phyloP scores from a whole-genome alignment of 2,888 invertebrate species.

The Philereme vetulata region DNA sequence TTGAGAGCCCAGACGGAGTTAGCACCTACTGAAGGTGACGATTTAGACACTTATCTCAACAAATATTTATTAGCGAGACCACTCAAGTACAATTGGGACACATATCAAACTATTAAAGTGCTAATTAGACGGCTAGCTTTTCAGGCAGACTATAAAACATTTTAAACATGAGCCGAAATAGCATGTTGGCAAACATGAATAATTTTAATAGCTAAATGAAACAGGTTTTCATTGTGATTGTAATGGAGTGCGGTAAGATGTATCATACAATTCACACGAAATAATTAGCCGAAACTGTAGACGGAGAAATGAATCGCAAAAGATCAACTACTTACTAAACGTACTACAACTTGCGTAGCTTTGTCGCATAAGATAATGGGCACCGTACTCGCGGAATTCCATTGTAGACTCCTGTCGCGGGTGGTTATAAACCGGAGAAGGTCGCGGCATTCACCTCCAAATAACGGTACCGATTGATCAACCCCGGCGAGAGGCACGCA shows the following conservation, averaged over 20 bases:
- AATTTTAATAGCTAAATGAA: constrained; percentile 23
- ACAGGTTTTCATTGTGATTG: constrained; percentile 27
- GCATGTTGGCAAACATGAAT: constrained; percentile 25
- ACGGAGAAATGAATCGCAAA: constrained; percentile 11
- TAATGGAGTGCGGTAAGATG: constrained; percentile 31
- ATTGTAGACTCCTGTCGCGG: constrained; percentile 36
- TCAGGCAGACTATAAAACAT: constrained; percentile 14
- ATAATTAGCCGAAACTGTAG: constrained; percentile 27
- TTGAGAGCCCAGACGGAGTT: constrained; percentile 2
- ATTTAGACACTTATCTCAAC: constrained; percentile 32
- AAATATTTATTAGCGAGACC: constrained; percentile 29
- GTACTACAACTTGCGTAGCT: neutral
- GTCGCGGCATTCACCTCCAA: constrained; percentile 56
- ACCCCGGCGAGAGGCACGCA: constrained; percentile 51
- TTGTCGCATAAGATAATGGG: constrained; percentile 1
- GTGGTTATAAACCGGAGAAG: constrained; percentile 46
- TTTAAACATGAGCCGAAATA: constrained; percentile 2
- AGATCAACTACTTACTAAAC: too few species aligned
- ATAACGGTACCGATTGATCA: constrained; percentile 47
- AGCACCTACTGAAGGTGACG: constrained; percentile 23
- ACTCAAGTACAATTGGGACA: constrained; percentile 28
- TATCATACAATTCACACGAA: constrained; percentile 30
- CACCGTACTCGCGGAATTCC: constrained; percentile 24
- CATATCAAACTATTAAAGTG: constrained; percentile 32
- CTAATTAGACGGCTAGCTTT: constrained; percentile 24